Conservation (phyloP, 1,140 invertebrate species). For the Linepithema humile region DNA sequence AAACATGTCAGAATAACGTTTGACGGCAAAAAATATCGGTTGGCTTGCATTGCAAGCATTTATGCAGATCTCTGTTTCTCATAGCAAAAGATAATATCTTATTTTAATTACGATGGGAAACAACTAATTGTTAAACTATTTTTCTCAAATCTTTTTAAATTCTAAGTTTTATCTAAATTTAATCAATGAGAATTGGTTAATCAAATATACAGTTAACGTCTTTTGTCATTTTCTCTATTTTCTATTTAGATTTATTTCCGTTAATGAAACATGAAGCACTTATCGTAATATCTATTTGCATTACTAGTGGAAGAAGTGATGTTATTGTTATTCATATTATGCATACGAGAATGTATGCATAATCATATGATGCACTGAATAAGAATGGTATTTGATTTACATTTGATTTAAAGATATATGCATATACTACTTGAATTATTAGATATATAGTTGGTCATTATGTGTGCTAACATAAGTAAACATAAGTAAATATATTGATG, state of each 20-base stretch:
- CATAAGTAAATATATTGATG: neutral
- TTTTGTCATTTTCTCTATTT: neutral
- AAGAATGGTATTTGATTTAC: slow-evolving; percentile 10
- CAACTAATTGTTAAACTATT: too few relatives aligned
- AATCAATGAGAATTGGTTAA: neutral
- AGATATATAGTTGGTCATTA: neutral
- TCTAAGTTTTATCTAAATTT: neutral
- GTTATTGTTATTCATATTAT: slow-evolving; percentile 35
- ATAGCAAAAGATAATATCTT: neutral
- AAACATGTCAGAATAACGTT: slow-evolving; percentile 11
- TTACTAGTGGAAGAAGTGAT: slow-evolving; percentile 19
- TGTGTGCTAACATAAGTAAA: neutral
- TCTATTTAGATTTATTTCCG: neutral
- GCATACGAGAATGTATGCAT: neutral
- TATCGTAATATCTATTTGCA: neutral
- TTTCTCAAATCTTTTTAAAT: neutral
- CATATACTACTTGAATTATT: neutral
- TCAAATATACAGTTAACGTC: neutral
- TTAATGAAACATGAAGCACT: neutral
- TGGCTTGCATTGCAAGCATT: neutral
- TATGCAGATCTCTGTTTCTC: neutral
- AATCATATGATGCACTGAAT: neutral
- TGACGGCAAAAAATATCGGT: neutral
- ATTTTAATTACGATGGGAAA: too few relatives aligned
- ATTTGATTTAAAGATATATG: slow-evolving; percentile 6